Percentiles rank a stretch among this genome's conserved stretches.
phyloP scores from a whole-genome alignment of 1,140 invertebrate genomes.

The Euwallacea similis region DNA sequence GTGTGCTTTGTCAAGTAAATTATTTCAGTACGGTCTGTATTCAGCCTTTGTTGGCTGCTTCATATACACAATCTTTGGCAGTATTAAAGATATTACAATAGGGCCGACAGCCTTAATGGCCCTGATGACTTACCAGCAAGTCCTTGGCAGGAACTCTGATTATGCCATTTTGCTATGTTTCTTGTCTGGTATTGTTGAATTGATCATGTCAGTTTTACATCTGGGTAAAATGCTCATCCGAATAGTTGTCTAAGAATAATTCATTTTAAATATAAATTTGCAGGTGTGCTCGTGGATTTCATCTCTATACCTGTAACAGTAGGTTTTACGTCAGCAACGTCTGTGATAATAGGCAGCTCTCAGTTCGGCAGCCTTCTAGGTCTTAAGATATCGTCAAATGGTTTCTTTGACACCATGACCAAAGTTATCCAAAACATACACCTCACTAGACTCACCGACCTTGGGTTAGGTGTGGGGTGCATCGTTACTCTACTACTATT shows the following conservation, averaged over 20 bases:
- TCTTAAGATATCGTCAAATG: slow-evolving; percentile 70
- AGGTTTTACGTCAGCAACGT: slow-evolving; percentile 91
- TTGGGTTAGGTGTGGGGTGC: slow-evolving; percentile 68
- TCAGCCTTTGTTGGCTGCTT: slow-evolving; percentile 91
- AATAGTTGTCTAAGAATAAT: background rate
- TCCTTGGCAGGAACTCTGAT: slow-evolving; percentile 66
- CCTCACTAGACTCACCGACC: slow-evolving; percentile 67
- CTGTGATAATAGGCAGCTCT: slow-evolving; percentile 86
- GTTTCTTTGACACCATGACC: slow-evolving; percentile 70
- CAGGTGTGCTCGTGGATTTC: slow-evolving; percentile 92
- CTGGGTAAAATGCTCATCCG: slow-evolving; percentile 59
- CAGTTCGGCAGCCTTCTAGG: slow-evolving; percentile 86
- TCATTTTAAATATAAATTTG: slow-evolving; percentile 8
- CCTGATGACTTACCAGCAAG: slow-evolving; percentile 77
- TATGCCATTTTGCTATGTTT: slow-evolving; percentile 86
- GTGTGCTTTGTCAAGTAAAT: background rate
- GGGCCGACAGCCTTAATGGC: slow-evolving; percentile 84
- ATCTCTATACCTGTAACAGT: slow-evolving; percentile 93
- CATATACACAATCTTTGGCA: slow-evolving; percentile 87
- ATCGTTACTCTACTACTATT: slow-evolving; percentile 70
- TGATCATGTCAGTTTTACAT: slow-evolving; percentile 81
- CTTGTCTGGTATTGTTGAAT: slow-evolving; percentile 77
- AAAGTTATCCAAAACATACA: slow-evolving; percentile 65
- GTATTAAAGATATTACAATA: slow-evolving; percentile 88
- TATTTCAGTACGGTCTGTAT: slow-evolving; percentile 83